phyloP scores from a whole-genome alignment of 2,113 vertebrate species.

The Pelmatolapia mariae region DNA sequence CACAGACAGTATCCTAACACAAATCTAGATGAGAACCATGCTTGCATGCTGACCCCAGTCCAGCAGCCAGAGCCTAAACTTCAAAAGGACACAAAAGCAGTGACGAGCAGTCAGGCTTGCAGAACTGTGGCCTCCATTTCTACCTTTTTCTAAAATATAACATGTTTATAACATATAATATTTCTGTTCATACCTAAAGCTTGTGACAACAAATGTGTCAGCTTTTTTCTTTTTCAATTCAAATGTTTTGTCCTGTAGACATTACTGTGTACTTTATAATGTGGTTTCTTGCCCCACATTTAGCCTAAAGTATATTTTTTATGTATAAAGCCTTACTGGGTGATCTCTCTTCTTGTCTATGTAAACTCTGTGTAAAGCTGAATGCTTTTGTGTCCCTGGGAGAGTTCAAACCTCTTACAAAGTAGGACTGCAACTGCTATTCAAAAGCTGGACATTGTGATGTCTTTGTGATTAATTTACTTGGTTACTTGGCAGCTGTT shows the following conservation, averaged over 20 bases:
- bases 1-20: not conserved
- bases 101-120: not conserved
- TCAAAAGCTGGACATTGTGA: too few relatives aligned
- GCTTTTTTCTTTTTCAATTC: not conserved
- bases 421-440: too few relatives aligned
- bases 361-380: not conserved
- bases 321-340: not conserved
- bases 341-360: not conserved
- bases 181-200: not conserved
- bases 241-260: not conserved
- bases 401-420: too few relatives aligned
- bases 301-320: not conserved
- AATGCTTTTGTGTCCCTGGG: too few relatives aligned
- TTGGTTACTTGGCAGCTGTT: not conserved
- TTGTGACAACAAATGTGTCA: not conserved
- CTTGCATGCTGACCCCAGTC: not conserved
- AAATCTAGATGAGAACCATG: not conserved
- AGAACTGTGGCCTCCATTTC: not conserved
- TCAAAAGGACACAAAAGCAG: not conserved
- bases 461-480: not conserved
- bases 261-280: not conserved
- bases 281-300: not conserved
- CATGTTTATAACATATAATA: not conserved
- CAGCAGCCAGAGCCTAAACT: not conserved
- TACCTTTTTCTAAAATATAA: not conserved